phyloP scores from a whole-genome alignment of 2,113 vertebrate species.

The Corvus moneduloides region DNA sequence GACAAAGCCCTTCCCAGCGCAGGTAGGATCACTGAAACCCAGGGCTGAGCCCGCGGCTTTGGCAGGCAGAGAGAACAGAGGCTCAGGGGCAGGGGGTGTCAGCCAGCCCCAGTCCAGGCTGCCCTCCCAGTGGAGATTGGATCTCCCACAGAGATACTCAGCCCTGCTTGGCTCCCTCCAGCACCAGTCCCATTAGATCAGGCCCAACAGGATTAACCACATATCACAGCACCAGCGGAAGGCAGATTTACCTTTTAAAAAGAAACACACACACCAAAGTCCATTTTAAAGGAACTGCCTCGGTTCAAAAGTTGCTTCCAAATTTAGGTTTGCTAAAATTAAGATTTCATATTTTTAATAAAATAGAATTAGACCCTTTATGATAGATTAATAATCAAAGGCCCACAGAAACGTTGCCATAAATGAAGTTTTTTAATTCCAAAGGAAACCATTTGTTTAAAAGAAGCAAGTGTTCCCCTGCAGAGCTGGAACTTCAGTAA shows the following conservation, averaged over 20 bases:
- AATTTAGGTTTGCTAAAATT: background rate
- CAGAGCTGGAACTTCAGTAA: constrained; percentile 40
- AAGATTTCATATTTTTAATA: background rate
- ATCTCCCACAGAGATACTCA: background rate
- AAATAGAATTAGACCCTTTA: background rate
- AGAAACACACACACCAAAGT: background rate
- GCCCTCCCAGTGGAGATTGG: background rate
- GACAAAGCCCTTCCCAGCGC: background rate
- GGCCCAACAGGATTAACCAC: constrained; percentile 46
- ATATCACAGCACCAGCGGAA: background rate
- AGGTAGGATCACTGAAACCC: background rate
- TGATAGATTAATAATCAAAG: constrained; percentile 51
- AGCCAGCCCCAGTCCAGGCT: background rate
- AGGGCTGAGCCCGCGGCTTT: background rate
- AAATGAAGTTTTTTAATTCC: constrained; percentile 1
- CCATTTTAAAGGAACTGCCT: background rate
- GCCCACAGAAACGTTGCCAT: constrained; percentile 20
- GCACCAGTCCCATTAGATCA: background rate
- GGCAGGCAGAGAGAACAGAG: background rate
- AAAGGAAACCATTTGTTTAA: constrained; percentile 58
- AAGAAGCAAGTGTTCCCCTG: constrained; percentile 43
- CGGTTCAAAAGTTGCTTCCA: background rate
- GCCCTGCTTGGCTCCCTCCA: background rate
- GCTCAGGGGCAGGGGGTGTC: background rate
- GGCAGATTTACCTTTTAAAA: background rate